Evolutionary conservation across 1,140 invertebrate species (phyloP).

Genomic region (Chlorops oryzae): DNA sequence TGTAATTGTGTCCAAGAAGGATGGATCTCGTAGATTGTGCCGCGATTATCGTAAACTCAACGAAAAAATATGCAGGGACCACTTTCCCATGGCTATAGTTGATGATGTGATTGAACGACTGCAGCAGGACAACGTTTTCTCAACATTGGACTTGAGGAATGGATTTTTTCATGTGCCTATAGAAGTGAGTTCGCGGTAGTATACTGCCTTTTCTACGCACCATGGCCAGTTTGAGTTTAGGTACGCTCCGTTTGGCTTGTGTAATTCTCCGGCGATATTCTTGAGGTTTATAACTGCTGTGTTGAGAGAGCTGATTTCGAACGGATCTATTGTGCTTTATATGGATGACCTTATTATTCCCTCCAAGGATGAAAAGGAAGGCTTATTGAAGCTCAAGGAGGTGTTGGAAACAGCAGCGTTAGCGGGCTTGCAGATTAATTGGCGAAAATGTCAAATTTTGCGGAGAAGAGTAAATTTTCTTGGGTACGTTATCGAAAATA

Average conservation of each 20-base stretch:
- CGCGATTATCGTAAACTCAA: constrained; percentile 6
- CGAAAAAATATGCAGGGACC: constrained; percentile 3
- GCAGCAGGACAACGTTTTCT: constrained; percentile 14
- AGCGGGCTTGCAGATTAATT: constrained; percentile 3
- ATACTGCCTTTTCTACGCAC: constrained; percentile 2
- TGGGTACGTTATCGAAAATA: constrained; percentile 10
- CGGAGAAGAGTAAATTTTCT: constrained; percentile 8
- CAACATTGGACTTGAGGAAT: constrained; percentile 17
- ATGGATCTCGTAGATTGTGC: too few relatives aligned
- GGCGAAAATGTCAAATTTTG: constrained; percentile 13
- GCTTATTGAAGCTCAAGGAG: background rate
- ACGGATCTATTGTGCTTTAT: background rate
- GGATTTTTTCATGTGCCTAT: constrained; percentile 10
- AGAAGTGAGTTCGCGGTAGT: background rate
- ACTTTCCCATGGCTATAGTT: constrained; percentile 21
- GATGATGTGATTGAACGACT: constrained; percentile 19
- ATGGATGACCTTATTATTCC: constrained; percentile 10
- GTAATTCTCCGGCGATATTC: constrained; percentile 9
- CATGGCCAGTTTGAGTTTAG: constrained; percentile 8
- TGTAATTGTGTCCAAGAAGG: too few relatives aligned
- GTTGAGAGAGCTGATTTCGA: background rate
- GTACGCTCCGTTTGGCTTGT: background rate
- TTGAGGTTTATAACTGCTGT: background rate
- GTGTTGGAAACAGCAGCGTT: constrained; percentile 3
- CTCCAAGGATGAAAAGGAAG: background rate